phyloP scores from a whole-genome alignment of 2,888 invertebrate genomes.

The Oxytorus armatus region DNA sequence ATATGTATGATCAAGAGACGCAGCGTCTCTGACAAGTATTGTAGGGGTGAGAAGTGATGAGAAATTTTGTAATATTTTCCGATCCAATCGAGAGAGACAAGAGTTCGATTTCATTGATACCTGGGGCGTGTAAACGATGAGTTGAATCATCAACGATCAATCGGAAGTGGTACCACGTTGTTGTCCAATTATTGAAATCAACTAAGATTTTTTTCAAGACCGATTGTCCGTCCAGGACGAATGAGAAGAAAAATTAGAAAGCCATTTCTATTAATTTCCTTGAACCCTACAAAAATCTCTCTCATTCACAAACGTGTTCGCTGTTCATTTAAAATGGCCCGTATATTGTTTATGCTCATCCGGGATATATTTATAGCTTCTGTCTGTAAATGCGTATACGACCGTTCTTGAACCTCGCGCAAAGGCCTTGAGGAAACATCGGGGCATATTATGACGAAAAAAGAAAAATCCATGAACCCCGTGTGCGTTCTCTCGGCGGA shows the following conservation, averaged over 20 bases:
- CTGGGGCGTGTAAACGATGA: constrained; percentile 24
- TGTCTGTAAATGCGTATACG: constrained; percentile 27
- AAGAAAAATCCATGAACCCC: constrained; percentile 47
- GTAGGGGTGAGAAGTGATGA: constrained; percentile 60
- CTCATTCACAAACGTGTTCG: no score
- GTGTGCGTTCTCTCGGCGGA: constrained; percentile 11
- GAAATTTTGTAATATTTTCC: constrained; percentile 45
- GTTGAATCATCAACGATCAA: constrained; percentile 31
- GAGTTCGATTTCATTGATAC: constrained; percentile 11
- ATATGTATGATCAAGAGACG: constrained; percentile 60
- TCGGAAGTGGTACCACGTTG: constrained; percentile 29
- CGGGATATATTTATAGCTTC: constrained; percentile 44
- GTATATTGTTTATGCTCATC: neutral
- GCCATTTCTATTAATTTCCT: no score
- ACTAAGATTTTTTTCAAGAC: no score
- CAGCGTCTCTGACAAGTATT: constrained; percentile 59
- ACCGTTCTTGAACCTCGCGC: constrained; percentile 57
- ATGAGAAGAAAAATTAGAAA: no score
- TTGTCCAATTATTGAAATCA: constrained; percentile 38
- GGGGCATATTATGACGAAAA: constrained; percentile 14
- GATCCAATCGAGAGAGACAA: constrained; percentile 11
- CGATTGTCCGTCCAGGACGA: no score
- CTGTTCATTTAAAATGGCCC: neutral
- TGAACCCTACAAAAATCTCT: no score
- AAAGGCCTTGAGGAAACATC: constrained; percentile 56